Conservation (phyloP, 2,113 vertebrate species). For the Daubentonia madagascariensis region DNA sequence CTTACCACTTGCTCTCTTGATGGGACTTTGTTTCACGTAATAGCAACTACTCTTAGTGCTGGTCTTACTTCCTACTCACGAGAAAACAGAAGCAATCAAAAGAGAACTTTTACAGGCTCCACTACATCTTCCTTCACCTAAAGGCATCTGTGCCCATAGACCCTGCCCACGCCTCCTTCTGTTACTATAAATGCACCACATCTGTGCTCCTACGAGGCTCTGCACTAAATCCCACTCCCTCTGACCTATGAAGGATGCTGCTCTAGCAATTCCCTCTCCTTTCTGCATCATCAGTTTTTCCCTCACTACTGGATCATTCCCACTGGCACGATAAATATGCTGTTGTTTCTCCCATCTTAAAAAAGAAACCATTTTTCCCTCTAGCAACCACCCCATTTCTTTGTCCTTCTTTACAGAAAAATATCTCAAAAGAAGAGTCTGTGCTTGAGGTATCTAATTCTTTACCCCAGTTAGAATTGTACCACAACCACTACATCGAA, state of each 20-base stretch:
- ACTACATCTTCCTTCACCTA: rapidly evolving
- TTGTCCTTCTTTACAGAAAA: neutral
- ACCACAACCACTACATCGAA: neutral
- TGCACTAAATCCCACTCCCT: neutral
- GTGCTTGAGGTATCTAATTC: neutral
- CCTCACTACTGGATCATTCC: neutral
- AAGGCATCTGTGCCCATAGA: neutral
- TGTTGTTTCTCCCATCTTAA: neutral
- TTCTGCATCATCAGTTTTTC: neutral
- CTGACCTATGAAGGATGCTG: neutral
- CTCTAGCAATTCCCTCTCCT: no score
- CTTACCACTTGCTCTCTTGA: neutral
- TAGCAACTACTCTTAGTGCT: neutral
- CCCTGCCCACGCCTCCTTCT: rapidly evolving
- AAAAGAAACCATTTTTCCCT: neutral
- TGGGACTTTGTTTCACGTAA: neutral
- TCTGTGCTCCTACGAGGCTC: neutral
- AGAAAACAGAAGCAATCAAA: neutral
- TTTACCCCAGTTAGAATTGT: neutral
- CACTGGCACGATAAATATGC: neutral
- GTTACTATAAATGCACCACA: rapidly evolving
- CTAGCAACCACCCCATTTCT: neutral
- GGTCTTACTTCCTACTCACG: neutral
- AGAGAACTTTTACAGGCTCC: neutral
- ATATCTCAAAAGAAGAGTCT: neutral